Evolutionary conservation across 2,113 vertebrate species (phyloP), one percentile per base, ranked within the genome.

Genomic region (Chamaetylas fuelleborni): DNA sequence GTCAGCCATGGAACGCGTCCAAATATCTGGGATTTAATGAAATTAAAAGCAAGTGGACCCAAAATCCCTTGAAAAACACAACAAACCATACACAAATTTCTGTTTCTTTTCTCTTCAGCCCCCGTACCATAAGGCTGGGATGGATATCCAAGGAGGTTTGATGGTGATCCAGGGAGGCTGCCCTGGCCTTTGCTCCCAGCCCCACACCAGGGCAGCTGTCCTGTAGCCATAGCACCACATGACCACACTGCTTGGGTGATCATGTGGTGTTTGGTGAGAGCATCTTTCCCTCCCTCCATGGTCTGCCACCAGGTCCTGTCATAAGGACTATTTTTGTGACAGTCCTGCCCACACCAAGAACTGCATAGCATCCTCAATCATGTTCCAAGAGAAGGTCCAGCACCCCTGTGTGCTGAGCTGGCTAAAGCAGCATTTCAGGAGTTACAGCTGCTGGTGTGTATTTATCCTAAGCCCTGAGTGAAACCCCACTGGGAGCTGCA

Each of bases 1-100:
- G 85, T 82, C 64, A 96, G 90, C 58, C 23, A 10, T 95, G 96
- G 95, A 97, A 95, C 0, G 0, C 6, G 1, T 94, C 96, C 95
- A 97, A 90, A 50, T 96, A 90, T 77, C 90, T 94, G 88, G 79
- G 88, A 94, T 92, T 95, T 96, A 92, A 90, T 77, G 78, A 95
- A 88, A 93, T 81, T 82, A 88, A 90, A 96, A 95, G 90, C 88
- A 86, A 80, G 76, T 2, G 1, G 70, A 45, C 78, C 16, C 23
- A 48, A 80, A 56, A 6, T 12, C n/a, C 28, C 36, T 67, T 65
- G 50, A 90, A 92, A 94, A 92, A 90, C 14, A 43, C 17, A 64
- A 92, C 73, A 82, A 82, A 50, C 12, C 15, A 22, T 8, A 1
- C 57, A 43, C 56, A 79, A 71, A 69, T 5, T 33, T 15, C 40